Conservation (phyloP, 2,113 vertebrate species). For the Pseudopipra pipra region DNA sequence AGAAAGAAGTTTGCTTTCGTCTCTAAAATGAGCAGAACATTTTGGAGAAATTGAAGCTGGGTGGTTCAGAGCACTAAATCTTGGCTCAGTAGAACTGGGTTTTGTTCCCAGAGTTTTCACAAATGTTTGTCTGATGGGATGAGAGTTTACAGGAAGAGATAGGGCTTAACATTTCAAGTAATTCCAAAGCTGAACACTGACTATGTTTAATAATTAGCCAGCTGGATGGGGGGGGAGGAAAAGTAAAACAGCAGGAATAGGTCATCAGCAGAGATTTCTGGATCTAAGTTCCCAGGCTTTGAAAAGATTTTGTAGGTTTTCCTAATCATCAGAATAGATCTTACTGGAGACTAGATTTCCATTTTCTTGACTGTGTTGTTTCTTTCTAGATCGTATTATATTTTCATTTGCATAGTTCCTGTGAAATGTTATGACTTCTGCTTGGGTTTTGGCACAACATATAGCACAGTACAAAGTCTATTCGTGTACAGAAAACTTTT, state of each 20-base stretch:
- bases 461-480: fast-evolving
- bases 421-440: neutral
- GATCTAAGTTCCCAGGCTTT: neutral
- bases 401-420: neutral
- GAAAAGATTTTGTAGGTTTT: neutral
- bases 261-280: neutral
- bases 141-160: neutral
- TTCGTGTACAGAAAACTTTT: neutral
- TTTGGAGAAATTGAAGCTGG: neutral
- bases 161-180: neutral
- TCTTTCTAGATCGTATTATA: neutral
- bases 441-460: neutral
- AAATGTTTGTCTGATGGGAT: neutral
- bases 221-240: neutral
- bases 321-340: neutral
- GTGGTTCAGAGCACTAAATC: neutral
- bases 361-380: neutral
- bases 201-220: neutral
- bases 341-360: neutral
- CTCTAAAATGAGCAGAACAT: neutral
- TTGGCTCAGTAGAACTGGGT: neutral
- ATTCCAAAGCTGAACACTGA: neutral
- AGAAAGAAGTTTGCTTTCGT: neutral
- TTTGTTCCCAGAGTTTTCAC: neutral
- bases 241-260: neutral